Percentiles rank a stretch among this genome's conserved stretches.
phyloP scores from a whole-genome alignment of 2,888 invertebrate genomes.

The Drosophila subsilvestris region DNA sequence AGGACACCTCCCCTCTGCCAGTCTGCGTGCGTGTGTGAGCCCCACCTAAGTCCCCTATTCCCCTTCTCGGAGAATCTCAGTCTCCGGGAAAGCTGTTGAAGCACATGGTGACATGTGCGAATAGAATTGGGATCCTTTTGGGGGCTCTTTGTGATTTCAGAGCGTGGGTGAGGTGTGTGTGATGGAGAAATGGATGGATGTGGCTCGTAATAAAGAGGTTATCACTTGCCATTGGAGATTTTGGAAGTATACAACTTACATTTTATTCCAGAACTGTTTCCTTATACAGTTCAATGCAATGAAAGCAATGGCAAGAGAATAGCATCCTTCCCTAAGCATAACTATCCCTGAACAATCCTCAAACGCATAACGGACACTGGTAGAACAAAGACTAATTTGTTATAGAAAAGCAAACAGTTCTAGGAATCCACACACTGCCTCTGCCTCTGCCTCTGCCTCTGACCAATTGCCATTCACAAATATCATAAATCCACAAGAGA shows the following conservation, averaged over 20 bases:
- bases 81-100: constrained; percentile 70
- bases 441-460: background rate
- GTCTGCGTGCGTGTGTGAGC: constrained; percentile 56
- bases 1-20: constrained; percentile 9
- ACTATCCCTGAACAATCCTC: background rate
- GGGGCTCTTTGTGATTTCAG: constrained; percentile 37
- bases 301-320: too few relatives aligned
- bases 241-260: background rate
- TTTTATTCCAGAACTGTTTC: background rate
- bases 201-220: constrained; percentile 8
- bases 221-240: background rate
- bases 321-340: too few relatives aligned
- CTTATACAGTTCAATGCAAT: background rate
- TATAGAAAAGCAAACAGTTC: background rate
- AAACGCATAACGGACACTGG: background rate
- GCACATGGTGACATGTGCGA: constrained; percentile 67
- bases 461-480: constrained; percentile 34
- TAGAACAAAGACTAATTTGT: background rate
- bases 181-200: constrained; percentile 1
- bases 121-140: constrained; percentile 40
- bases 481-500: constrained; percentile 50
- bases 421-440: background rate
- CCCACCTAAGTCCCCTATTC: constrained; percentile 8
- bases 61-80: constrained; percentile 36
- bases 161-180: too few relatives aligned